phyloP scores from a whole-genome alignment of 2,797 vertebrate genomes.

The Apogon talboti region DNA sequence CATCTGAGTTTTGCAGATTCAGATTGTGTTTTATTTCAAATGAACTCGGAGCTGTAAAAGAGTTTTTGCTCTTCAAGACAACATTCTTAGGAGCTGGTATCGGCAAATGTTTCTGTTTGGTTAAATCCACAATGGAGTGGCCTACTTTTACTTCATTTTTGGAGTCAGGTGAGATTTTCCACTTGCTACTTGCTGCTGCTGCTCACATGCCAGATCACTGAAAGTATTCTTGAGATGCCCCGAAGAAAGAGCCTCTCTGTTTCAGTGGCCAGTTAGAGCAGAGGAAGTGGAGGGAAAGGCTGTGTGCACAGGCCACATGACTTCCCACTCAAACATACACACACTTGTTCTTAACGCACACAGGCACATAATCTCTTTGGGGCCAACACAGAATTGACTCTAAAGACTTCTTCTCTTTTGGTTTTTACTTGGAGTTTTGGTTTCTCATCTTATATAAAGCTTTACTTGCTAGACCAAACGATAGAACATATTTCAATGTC shows the following conservation, averaged over 20 bases:
- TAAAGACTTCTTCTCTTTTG: not conserved
- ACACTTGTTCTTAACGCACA: conserved; percentile 33
- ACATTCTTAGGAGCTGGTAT: not conserved
- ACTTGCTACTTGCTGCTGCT: not conserved
- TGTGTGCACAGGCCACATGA: conserved; percentile 61
- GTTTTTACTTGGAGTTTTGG: not conserved
- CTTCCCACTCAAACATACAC: conserved; percentile 52
- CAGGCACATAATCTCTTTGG: conserved; percentile 8
- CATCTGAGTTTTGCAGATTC: not conserved
- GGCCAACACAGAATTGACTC: conserved; percentile 1
- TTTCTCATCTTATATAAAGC: not conserved
- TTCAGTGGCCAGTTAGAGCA: conserved; percentile 23
- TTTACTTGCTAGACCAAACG: not conserved
- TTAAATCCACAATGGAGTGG: not conserved
- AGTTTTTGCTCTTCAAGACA: not conserved
- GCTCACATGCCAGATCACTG: conserved; percentile 30
- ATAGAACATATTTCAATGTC: not conserved
- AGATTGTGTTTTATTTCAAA: not conserved
- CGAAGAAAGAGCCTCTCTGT: conserved; percentile 76
- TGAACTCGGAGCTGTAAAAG: not conserved
- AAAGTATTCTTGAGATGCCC: conserved; percentile 10
- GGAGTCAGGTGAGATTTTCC: conserved; percentile 47
- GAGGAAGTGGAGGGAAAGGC: conserved; percentile 57
- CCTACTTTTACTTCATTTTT: conserved; percentile 20
- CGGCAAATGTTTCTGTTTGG: not conserved